Evolutionary conservation across 1,140 invertebrate genomes (phyloP), one percentile per base, ranked within the genome.

Genomic region (Nasonia giraulti): DNA sequence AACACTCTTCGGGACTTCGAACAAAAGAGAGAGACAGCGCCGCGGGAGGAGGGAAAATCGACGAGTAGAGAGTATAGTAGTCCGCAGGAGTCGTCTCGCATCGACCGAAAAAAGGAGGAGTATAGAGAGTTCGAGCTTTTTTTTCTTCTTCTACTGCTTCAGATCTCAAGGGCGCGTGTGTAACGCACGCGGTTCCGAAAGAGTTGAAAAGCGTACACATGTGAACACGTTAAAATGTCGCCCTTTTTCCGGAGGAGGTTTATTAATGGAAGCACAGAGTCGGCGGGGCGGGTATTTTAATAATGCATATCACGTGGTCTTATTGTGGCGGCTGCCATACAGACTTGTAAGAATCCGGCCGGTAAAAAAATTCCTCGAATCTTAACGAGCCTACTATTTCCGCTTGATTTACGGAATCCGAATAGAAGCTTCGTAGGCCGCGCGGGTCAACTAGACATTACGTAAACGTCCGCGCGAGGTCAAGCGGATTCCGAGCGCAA

Each of bases 81-180:
- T 75, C 37, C 73, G 37, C 55, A n/a, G 73, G 73, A 75, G 73
- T 44, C 73, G 73, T n/a, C 20, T 27, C 69, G 69, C 23, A 71
- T 71, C 69, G 69, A 71, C 69, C 69, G 23, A 71, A 31, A 71
- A 71, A 71, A n/a, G 31, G 23, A n/a, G 8, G 68, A 27, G 68
- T 55, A 55, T 62, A 62, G 27, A 27, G 27, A 27, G 55, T n/a
- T 62, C 55, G 55, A 62, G 55, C 55, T 62, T 55, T 55, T 55
- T 62, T 20, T 62, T 62, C 55, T 62, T 20, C 55, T 62, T 62
- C 20, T 62, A n/a, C 55, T 62, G 20, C 50, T 55, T 62, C 55
- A n/a, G 55, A 17, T 7, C 55, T 62, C 55, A 62, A 62, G 55
- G 20, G 55, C 55, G 55, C 55, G 55, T 62, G 55, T 62, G 5